phyloP scores from a whole-genome alignment of 2,888 invertebrate species.

The Spodoptera exigua region DNA sequence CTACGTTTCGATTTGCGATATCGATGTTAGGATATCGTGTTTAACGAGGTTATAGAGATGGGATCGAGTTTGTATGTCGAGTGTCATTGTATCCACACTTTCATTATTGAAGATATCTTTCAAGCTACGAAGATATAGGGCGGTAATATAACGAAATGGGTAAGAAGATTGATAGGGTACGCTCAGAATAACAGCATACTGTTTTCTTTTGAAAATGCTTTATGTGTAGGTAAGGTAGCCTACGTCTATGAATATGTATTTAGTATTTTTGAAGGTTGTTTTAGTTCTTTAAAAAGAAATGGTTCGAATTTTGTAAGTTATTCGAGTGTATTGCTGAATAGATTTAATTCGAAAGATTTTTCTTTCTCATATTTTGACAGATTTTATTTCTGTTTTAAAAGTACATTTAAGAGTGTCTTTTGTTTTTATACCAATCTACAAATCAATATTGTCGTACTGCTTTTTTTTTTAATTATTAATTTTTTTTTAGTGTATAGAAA shows the following conservation, averaged over 20 bases:
- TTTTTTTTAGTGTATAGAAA: no score
- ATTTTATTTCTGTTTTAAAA: no score
- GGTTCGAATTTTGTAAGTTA: background rate
- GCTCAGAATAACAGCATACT: slow-evolving; percentile 28
- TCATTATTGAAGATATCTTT: slow-evolving; percentile 39
- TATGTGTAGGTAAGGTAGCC: background rate
- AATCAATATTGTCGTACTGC: no score
- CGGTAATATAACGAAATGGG: slow-evolving; percentile 38
- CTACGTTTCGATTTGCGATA: slow-evolving; percentile 32
- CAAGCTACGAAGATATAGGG: slow-evolving; percentile 40
- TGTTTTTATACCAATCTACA: no score
- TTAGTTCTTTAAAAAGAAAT: background rate
- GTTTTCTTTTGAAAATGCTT: slow-evolving; percentile 19
- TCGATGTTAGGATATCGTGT: slow-evolving; percentile 25
- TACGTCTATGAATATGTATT: background rate
- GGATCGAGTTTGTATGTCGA: slow-evolving; percentile 47
- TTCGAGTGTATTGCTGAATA: background rate
- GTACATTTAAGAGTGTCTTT: no score
- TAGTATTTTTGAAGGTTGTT: background rate
- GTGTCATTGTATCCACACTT: slow-evolving; percentile 45
- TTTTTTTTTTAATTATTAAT: no score
- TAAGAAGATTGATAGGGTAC: slow-evolving; percentile 37
- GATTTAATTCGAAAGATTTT: no score
- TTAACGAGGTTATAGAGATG: slow-evolving; percentile 19
- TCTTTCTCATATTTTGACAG: no score